phyloP scores from a whole-genome alignment of 2,113 vertebrate genomes.

The Trichechus manatus region DNA sequence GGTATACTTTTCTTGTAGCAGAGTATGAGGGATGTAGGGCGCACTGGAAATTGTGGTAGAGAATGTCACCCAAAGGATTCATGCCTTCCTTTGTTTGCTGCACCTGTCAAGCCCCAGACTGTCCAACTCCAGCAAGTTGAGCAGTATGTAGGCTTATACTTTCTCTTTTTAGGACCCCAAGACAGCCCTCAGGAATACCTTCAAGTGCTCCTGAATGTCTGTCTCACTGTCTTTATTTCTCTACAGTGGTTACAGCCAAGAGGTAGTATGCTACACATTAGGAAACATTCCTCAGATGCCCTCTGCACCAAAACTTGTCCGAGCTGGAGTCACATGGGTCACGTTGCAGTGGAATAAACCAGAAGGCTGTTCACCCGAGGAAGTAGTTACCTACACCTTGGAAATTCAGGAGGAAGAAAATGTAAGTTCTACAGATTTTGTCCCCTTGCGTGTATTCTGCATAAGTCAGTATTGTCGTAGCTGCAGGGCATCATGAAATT shows the following conservation, averaged over 20 bases:
- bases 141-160: no score
- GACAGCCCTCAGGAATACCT: background rate
- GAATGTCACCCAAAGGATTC: background rate
- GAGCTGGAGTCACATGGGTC: slow-evolving; percentile 96
- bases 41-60: accelerated
- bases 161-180: background rate
- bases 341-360: slow-evolving; percentile 96
- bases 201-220: background rate
- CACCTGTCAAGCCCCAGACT: background rate
- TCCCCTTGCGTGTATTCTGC: background rate
- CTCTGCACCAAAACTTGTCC: slow-evolving; percentile 93
- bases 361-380: slow-evolving; percentile 94
- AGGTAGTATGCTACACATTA: slow-evolving; percentile 96
- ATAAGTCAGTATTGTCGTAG: background rate
- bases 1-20: background rate
- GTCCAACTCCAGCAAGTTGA: background rate
- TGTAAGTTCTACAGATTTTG: slow-evolving; percentile 85
- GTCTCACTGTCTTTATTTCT: background rate
- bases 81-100: background rate
- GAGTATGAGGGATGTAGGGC: background rate
- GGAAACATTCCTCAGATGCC: slow-evolving; percentile 96
- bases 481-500: background rate
- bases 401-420: slow-evolving; percentile 98
- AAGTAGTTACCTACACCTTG: slow-evolving; percentile 95
- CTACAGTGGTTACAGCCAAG: slow-evolving; percentile 95